These are phyloP conservation scores for Catharus minimus DNA, from an alignment of 2,113 vertebrate species.

Conservation along the genomic window DNA sequence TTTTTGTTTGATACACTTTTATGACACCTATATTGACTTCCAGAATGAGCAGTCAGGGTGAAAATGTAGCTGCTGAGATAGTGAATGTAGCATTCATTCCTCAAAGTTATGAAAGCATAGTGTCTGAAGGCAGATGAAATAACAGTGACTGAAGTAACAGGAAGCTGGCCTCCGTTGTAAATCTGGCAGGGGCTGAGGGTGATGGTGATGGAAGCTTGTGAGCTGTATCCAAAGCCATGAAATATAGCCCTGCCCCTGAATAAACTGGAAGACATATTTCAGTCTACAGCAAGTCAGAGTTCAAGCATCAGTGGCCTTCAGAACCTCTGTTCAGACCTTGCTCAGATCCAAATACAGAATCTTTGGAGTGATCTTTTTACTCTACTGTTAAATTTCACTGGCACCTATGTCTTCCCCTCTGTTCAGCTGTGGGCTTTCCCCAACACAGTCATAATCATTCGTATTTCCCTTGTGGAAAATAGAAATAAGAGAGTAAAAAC, in stretches of 20 bases:
- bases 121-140: not conserved
- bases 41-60: not conserved
- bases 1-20: not conserved
- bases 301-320: not conserved
- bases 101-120: not conserved
- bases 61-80: not conserved
- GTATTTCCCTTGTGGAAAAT: not conserved
- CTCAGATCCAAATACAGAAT: not conserved
- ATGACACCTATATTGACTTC: not conserved
- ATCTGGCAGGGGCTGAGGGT: not conserved
- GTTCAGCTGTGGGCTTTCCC: not conserved
- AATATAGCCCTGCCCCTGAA: not conserved
- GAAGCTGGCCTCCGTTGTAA: not conserved
- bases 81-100: not conserved
- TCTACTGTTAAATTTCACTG: not conserved
- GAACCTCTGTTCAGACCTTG: not conserved
- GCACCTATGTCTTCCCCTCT: not conserved
- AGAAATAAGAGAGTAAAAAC: not conserved
- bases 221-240: not conserved
- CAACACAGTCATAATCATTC: rapidly evolving
- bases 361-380: not conserved
- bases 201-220: not conserved
- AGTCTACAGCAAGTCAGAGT: not conserved
- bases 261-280: slow-evolving; percentile 4
- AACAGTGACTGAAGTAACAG: slow-evolving; percentile 6